Evolutionary conservation across 1,140 invertebrate genomes (phyloP), one percentile per base, ranked within the genome.

Genomic region (Bombus breviceps): DNA sequence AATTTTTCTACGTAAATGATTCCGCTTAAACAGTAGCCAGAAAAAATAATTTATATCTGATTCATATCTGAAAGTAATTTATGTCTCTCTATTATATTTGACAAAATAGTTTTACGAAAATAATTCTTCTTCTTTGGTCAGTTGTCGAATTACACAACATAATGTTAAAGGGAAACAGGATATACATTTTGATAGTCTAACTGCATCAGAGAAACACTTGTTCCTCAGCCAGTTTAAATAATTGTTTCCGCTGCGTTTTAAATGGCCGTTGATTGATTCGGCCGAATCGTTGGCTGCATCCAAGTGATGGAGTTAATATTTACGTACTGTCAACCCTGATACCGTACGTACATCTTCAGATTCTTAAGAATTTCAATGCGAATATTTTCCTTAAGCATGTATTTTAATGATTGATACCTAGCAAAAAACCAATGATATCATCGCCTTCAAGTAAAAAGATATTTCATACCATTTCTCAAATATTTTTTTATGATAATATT

Each of bases 161-260:
- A n/a, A 25, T 13, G 47, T 13, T 9, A 18, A 43, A 25, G 10
- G 62, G 37, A 34, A 75, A 39, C 25, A 39, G 47, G 41, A 39
- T 41, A 22, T 32, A 15, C 41, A 75, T 83, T 83, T 68, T 32
- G 62, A 22, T n/a, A 53, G 28, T 37, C 10, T 12, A 68, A 83
- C 22, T 68, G 28, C 47, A 47, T 57, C 25, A 22, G 34, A 22
- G 34, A 22, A n/a, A n/a, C 22, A n/a, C 41, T 57, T 39, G 73
- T 25, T 39, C 53, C 32, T 34, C n/a, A 25, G 62, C 15, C 74
- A 5, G 37, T 57, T 83, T 69, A 83, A 83, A 77, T 78, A 78
- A 83, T 78, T 69, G 62, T 75, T 83, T 83, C 81, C 81, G 74
- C 28, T 64, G 64, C 81, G 59, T 83, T 64, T 77, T 83, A 83